Evolutionary conservation across 2,888 invertebrate genomes (phyloP).

Genomic region (Agrochola litura): DNA sequence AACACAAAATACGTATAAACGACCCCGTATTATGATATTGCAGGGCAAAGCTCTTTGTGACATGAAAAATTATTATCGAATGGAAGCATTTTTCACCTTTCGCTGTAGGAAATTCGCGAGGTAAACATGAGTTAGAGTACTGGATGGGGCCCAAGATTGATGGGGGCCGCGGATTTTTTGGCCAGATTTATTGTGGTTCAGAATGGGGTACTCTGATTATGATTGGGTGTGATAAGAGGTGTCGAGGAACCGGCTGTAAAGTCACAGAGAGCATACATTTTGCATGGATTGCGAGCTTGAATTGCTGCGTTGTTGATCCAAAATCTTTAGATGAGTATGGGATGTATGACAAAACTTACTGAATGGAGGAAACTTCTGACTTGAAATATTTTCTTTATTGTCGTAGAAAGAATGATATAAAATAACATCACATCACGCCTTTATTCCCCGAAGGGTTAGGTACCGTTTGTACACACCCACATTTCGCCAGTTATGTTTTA

Average conservation of each 20-base stretch:
- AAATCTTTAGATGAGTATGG: not conserved
- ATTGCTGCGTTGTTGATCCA: not conserved
- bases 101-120: slow-evolving; percentile 62
- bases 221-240: slow-evolving; percentile 52
- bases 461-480: too few species aligned
- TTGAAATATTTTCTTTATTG: not conserved
- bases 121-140: slow-evolving; percentile 59
- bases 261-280: slow-evolving; percentile 7
- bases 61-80: slow-evolving; percentile 75
- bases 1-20: slow-evolving; percentile 39
- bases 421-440: too few species aligned
- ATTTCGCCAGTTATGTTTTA: too few species aligned
- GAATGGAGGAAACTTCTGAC: not conserved
- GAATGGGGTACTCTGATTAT: slow-evolving; percentile 49
- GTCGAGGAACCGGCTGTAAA: slow-evolving; percentile 27
- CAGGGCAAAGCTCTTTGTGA: slow-evolving; percentile 56
- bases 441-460: too few species aligned
- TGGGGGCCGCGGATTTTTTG: slow-evolving; percentile 46
- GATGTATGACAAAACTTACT: not conserved
- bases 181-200: slow-evolving; percentile 52
- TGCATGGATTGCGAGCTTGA: not conserved
- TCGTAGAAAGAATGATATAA: not conserved
- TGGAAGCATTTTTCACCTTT: slow-evolving; percentile 75
- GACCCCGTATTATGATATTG: slow-evolving; percentile 64
- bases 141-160: slow-evolving; percentile 61